Evolutionary conservation across 2,888 invertebrate genomes (phyloP).

Genomic region (Globia sparganii): DNA sequence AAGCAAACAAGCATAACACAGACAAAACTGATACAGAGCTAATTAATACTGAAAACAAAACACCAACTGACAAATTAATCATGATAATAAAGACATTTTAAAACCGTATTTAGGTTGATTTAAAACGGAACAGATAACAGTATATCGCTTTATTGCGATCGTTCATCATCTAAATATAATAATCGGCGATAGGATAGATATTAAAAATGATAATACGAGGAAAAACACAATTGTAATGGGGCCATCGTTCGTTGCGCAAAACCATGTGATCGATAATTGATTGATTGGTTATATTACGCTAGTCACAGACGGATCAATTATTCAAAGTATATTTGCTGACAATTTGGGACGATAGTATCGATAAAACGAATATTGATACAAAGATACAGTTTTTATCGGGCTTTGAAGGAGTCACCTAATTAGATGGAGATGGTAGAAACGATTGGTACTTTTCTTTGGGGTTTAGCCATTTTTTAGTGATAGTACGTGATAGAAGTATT

Average conservation of each 20-base stretch:
- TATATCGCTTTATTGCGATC: constrained; percentile 73
- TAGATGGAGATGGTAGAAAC: constrained; percentile 41
- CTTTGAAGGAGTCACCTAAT: constrained; percentile 60
- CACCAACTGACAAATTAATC: constrained; percentile 68
- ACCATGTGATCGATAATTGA: constrained; percentile 81
- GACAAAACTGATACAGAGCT: constrained; percentile 46
- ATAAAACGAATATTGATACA: constrained; percentile 63
- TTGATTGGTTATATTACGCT: constrained; percentile 81
- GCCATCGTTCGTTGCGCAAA: constrained; percentile 80
- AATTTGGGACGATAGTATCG: constrained; percentile 78
- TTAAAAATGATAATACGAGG: constrained; percentile 65
- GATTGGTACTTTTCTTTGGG: constrained; percentile 23
- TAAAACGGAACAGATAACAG: constrained; percentile 70
- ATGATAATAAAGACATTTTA: constrained; percentile 71
- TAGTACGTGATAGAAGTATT: constrained; percentile 8
- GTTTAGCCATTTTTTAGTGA: constrained; percentile 17
- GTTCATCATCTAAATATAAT: constrained; percentile 73
- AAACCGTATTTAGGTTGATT: constrained; percentile 76
- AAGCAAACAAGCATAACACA: constrained; percentile 59
- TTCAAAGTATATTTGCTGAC: constrained; percentile 82
- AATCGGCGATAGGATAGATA: constrained; percentile 73
- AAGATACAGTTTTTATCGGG: constrained; percentile 51
- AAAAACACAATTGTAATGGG: constrained; percentile 78
- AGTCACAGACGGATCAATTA: constrained; percentile 82
- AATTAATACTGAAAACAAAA: constrained; percentile 65